Evolutionary conservation across 2,113 vertebrate species (phyloP).

Genomic region (Lates calcarifer): DNA sequence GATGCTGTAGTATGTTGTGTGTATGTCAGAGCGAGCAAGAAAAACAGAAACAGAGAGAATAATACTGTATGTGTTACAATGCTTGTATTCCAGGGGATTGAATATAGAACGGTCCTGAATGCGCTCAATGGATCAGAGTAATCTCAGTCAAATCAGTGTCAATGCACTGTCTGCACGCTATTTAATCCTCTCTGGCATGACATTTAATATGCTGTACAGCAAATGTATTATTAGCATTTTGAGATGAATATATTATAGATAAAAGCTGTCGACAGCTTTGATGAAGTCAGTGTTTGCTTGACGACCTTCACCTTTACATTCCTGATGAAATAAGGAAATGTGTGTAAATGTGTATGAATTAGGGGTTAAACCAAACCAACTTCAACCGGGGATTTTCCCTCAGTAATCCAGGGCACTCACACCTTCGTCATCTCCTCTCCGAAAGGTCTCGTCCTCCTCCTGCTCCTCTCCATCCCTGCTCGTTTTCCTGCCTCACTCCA

Average conservation of each 20-base stretch:
- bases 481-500: constrained; percentile 31
- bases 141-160: constrained; percentile 73
- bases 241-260: constrained; percentile 25
- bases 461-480: constrained; percentile 26
- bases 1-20: not conserved
- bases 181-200: constrained; percentile 63
- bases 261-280: not conserved
- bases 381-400: constrained; percentile 1
- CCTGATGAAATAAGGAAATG: not conserved
- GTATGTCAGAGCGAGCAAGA: not conserved
- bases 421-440: constrained; percentile 12
- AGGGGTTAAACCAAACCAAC: not conserved
- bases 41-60: not conserved
- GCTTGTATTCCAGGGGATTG: constrained; percentile 21
- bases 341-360: not conserved
- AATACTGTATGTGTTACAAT: constrained; percentile 9
- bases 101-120: constrained; percentile 23
- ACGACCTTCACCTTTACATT: not conserved
- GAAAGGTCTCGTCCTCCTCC: constrained; percentile 29
- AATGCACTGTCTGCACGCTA: constrained; percentile 52
- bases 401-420: not conserved
- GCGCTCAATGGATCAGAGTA: constrained; percentile 68
- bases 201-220: constrained; percentile 47
- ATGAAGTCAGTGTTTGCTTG: not conserved
- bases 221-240: constrained; percentile 38